phyloP scores from a whole-genome alignment of 2,113 vertebrate species.

The Barnardius zonarius region DNA sequence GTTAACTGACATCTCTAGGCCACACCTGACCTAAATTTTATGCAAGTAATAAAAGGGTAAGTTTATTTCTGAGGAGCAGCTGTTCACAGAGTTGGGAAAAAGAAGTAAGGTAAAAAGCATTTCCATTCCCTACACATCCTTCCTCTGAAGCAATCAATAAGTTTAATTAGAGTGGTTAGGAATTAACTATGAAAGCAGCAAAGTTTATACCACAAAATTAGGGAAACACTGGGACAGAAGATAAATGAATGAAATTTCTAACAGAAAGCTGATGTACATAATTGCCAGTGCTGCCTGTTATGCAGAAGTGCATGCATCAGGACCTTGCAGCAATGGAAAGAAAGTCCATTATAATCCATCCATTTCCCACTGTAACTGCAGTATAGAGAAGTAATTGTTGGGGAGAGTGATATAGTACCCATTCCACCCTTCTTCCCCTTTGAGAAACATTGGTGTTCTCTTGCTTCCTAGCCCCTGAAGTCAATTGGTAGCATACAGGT shows the following conservation, averaged over 20 bases:
- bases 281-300: background rate
- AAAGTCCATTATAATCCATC: background rate
- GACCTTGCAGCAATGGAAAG: background rate
- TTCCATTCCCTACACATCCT: background rate
- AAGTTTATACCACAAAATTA: background rate
- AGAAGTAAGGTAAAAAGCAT: background rate
- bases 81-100: background rate
- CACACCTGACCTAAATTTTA: background rate
- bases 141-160: conserved; percentile 21
- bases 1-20: background rate
- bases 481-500: background rate
- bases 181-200: background rate
- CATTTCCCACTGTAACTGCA: background rate
- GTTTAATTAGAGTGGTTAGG: conserved; percentile 39
- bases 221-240: background rate
- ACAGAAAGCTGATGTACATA: background rate
- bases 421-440: background rate
- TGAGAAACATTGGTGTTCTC: background rate
- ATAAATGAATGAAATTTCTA: background rate
- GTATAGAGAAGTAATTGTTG: background rate
- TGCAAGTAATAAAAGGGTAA: background rate
- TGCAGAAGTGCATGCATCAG: background rate
- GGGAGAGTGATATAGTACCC: background rate
- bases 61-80: background rate
- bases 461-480: background rate